These are phyloP conservation scores for Drosophila simulans DNA, from an alignment of 1,140 invertebrate species.

Conservation along the genomic window DNA sequence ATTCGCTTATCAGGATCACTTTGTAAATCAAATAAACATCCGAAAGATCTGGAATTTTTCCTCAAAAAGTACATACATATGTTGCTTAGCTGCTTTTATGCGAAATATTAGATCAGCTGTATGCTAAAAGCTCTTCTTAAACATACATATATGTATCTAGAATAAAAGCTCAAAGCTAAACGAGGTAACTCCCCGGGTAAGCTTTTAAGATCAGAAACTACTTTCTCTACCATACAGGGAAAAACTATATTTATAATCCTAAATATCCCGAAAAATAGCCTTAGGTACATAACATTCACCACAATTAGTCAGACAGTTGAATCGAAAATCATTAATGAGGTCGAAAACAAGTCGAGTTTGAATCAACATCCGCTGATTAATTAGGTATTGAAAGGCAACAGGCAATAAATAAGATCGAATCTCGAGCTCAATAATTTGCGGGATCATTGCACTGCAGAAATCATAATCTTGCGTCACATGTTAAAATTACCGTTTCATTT, in stretches of 20 bases:
- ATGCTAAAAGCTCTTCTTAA: background rate
- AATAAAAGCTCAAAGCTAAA: background rate
- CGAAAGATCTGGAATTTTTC: conserved; percentile 22
- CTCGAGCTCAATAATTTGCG: background rate
- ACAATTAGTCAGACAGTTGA: too few species aligned
- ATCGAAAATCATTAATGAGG: background rate
- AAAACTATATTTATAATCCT: too few species aligned
- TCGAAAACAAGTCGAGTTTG: background rate
- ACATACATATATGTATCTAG: background rate
- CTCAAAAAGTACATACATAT: background rate
- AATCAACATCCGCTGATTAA: conserved; percentile 11
- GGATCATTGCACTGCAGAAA: conserved; percentile 11
- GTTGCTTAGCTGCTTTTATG: background rate
- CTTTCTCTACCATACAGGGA: too few species aligned
- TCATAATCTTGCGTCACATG: background rate
- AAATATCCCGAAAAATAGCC: too few species aligned
- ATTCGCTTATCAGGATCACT: conserved; percentile 8
- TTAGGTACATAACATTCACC: too few species aligned
- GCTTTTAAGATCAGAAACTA: background rate
- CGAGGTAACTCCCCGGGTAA: background rate
- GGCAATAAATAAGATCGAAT: conserved; percentile 5
- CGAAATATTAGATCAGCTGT: background rate
- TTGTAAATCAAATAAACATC: background rate
- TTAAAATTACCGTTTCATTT: conserved; percentile 50
- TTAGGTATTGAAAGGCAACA: conserved; percentile 4